Base-by-base conservation (phyloP, 2,888 invertebrate species). In the Alviniconcha strummeri region DNA sequence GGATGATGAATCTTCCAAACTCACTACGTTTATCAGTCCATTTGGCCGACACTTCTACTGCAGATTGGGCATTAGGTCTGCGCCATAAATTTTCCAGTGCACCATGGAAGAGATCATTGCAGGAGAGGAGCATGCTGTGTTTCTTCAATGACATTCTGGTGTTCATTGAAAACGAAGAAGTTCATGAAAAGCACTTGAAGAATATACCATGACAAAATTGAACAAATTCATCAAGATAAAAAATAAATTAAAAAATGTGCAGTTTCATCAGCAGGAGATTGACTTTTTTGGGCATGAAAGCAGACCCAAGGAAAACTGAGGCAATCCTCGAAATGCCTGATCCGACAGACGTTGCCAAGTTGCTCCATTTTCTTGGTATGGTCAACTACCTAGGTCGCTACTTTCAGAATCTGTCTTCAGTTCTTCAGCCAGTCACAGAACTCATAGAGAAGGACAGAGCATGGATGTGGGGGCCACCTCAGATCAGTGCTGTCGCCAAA, bases 71-170 rank as follows among this genome's bases (percentile, higher is more conserved):
- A 54, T 82, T 52, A 36, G 60, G 2, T 77, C 82, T 55, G 54
- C 76, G 5, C 77, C 77, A 67, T 54, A 77, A 36, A 77, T 82
- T 54, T 82, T 82, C 52, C 76, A 72, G 7, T 36, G 69, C 15
- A 77, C n/a, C 8, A 19, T 83, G 36, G 75, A 67, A 64, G 64
- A 79, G 11, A 36, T 80, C 11, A 17, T 80, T 5, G 5, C 11
- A 1, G 71, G 55, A 9, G 11, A n/a, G 7, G 57, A 64, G 1
- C 2, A 55, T 54, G 80, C 67, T 7, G 11, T 54, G 71, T n/a
- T 54, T 55, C 69, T 71, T 80, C 19, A 19, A 84, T 56, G 81
- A 81, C 77, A 71, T 84, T n/a, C 71, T 84, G 3, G 36, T 84
- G 60, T 17, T n/a, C 80, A 60, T 64, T 8, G 13, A 76, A 17